Evolutionary conservation across 2,797 vertebrate species (phyloP).

Genomic region (Poliocrania exsul): DNA sequence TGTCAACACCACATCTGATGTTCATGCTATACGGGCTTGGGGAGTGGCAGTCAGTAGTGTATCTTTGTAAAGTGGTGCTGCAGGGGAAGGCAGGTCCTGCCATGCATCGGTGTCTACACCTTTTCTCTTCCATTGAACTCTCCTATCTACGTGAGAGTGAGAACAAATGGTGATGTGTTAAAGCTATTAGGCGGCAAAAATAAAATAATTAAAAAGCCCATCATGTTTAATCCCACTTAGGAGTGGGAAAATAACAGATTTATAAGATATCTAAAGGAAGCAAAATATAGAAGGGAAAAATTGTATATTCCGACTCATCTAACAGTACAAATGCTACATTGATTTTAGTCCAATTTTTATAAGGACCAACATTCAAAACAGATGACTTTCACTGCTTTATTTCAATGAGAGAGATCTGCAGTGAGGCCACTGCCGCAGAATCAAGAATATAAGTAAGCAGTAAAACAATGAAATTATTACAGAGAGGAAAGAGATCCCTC

Average conservation of each 20-base stretch:
- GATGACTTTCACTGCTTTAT: not conserved
- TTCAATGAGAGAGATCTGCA: not conserved
- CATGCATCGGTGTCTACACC: rapidly evolving
- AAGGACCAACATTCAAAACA: not conserved
- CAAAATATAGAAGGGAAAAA: not conserved
- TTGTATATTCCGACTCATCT: not conserved
- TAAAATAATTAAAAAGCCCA: rapidly evolving
- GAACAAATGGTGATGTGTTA: not conserved
- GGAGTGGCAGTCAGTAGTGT: not conserved
- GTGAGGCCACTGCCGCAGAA: not conserved
- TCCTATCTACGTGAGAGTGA: not conserved
- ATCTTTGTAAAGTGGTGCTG: not conserved
- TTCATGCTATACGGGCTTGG: not conserved
- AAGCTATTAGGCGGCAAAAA: not conserved
- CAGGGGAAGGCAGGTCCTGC: not conserved
- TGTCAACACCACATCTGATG: not conserved
- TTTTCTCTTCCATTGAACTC: not conserved
- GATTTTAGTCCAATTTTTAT: not conserved
- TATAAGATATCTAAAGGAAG: not conserved
- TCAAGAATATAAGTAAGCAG: not conserved
- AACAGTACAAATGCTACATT: not conserved
- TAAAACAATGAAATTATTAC: not conserved
- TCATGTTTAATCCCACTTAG: not conserved
- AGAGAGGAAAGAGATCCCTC: not conserved
- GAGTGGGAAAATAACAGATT: not conserved